Conservation (phyloP, 1,140 invertebrate genomes). For the Drosophila setifemur region DNA sequence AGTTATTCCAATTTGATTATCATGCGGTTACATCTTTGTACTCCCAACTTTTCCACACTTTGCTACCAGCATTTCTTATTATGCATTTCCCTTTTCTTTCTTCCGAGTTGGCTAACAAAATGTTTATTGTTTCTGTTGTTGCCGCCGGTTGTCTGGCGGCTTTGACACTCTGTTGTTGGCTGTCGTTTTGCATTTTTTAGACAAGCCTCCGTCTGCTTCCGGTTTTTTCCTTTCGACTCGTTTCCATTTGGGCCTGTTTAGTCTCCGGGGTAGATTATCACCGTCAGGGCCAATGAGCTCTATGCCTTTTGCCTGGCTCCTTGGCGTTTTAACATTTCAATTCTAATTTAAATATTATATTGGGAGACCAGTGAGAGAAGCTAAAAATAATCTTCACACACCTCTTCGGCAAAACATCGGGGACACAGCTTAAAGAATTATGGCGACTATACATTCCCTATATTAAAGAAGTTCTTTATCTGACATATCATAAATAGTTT, state of each 20-base stretch:
- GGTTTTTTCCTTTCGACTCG: constrained; percentile 2
- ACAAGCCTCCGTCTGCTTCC: background rate
- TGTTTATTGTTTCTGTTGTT: constrained; percentile 28
- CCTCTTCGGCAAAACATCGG: constrained; percentile 1
- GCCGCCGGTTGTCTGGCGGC: constrained; percentile 44
- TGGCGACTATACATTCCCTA: too few species aligned
- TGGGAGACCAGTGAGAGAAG: background rate
- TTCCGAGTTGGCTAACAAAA: constrained; percentile 49
- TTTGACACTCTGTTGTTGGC: constrained; percentile 50
- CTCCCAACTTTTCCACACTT: background rate
- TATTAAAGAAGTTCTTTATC: too few species aligned
- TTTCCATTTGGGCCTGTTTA: constrained; percentile 30
- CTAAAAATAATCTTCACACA: background rate
- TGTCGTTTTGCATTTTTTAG: constrained; percentile 39
- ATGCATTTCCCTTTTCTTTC: constrained; percentile 44
- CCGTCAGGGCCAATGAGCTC: constrained; percentile 38
- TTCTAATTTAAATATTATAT: constrained; percentile 75
- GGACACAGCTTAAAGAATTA: background rate
- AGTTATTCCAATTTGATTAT: constrained; percentile 63
- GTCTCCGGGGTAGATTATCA: constrained; percentile 64
- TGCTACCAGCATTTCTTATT: constrained; percentile 41
- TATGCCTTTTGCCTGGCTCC: constrained; percentile 3
- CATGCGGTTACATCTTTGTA: constrained; percentile 18
- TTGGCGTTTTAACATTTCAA: constrained; percentile 61
- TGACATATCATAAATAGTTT: constrained; percentile 36